A percentile compares a stretch with the other conserved stretches of the same genome.
These are phyloP conservation scores for Cheilosia soror DNA, from an alignment of 2,888 invertebrate species.

Conservation along the genomic window DNA sequence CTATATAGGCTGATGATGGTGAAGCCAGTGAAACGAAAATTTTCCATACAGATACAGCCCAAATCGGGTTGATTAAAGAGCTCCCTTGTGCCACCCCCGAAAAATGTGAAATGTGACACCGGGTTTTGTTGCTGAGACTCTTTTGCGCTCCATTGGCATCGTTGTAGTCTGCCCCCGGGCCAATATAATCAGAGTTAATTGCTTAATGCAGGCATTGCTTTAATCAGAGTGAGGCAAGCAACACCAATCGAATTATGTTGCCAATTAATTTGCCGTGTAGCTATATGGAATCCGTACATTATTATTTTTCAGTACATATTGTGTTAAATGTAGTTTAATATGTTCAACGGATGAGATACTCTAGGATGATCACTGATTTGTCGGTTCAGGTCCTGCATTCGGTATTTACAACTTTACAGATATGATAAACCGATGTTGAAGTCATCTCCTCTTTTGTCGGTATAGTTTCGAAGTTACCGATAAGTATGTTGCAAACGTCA, in stretches of 20 bases:
- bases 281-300: neutral
- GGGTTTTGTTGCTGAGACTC: neutral
- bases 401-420: too few species aligned
- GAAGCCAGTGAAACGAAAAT: neutral
- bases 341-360: slow-evolving; percentile 12
- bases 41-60: slow-evolving; percentile 24
- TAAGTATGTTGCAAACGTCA: too few species aligned
- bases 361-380: too few species aligned
- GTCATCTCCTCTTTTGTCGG: too few species aligned
- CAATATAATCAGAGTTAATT: slow-evolving; percentile 64
- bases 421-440: too few species aligned
- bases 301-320: slow-evolving; percentile 8
- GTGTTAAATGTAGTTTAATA: slow-evolving; percentile 26
- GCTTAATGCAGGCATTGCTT: slow-evolving; percentile 52
- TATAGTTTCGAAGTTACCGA: too few species aligned
- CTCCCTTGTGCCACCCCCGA: neutral
- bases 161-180: slow-evolving; percentile 13
- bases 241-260: slow-evolving; percentile 58
- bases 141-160: slow-evolving; percentile 5
- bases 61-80: slow-evolving; percentile 41
- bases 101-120: slow-evolving; percentile 34
- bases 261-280: slow-evolving; percentile 56
- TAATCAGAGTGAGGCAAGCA: slow-evolving; percentile 43
- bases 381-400: too few species aligned
- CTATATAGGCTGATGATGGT: slow-evolving; percentile 5